Percentiles rank a stretch among this genome's conserved stretches.
Evolutionary conservation across 2,888 invertebrate species (phyloP).

Genomic region (Galeruca laticollis): DNA sequence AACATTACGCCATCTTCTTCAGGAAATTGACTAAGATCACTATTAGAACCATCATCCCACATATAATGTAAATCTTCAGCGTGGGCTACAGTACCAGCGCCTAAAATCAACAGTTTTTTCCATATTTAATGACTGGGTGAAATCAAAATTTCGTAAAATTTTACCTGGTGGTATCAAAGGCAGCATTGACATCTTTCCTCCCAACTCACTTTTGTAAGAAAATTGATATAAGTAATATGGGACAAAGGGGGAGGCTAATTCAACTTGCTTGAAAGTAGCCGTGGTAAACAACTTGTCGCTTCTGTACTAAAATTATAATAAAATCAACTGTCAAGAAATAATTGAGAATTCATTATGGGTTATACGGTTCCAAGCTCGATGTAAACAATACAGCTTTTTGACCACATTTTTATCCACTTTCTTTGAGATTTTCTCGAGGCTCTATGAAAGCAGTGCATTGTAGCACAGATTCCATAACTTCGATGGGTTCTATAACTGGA

Average conservation of each 20-base stretch:
- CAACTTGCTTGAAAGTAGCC: slow-evolving; percentile 27
- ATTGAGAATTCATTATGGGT: no score
- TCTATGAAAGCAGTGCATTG: no score
- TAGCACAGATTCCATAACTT: no score
- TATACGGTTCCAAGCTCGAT: no score
- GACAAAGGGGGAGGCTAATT: slow-evolving; percentile 30
- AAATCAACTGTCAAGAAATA: no score
- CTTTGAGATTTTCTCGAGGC: no score
- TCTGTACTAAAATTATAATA: not conserved
- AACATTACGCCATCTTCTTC: slow-evolving; percentile 17
- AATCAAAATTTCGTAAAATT: not conserved
- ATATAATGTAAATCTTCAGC: slow-evolving; percentile 30
- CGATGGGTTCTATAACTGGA: no score
- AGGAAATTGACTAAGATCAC: not conserved
- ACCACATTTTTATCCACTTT: no score
- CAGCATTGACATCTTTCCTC: not conserved
- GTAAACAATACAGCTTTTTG: no score
- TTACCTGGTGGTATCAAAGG: slow-evolving; percentile 1
- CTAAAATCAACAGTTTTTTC: slow-evolving; percentile 9
- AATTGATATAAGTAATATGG: slow-evolving; percentile 37
- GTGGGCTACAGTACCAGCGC: slow-evolving; percentile 36
- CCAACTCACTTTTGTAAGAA: slow-evolving; percentile 34
- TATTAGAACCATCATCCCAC: not conserved
- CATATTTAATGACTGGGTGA: not conserved
- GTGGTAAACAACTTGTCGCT: slow-evolving; percentile 30